A percentile compares a stretch with the other conserved stretches of the same genome.
phyloP scores from a whole-genome alignment of 1,140 invertebrate species.

The Procambarus clarkii region DNA sequence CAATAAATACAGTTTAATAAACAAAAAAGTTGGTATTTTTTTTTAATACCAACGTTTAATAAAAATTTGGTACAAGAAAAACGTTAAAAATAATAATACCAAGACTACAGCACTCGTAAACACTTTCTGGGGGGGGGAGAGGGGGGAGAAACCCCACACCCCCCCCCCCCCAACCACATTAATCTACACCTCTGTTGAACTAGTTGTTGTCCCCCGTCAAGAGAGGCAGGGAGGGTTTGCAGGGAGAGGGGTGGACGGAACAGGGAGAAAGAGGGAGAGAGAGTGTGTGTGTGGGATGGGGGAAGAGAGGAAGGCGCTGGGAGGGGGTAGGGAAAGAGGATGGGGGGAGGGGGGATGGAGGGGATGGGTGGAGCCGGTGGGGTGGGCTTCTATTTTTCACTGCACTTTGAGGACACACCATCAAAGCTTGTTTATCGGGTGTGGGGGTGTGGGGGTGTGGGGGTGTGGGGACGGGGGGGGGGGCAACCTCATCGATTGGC shows the following conservation, averaged over 20 bases:
- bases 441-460: conserved; percentile 2
- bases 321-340: neutral
- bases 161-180: neutral
- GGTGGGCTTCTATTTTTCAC: conserved; percentile 45
- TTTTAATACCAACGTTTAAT: too few relatives aligned
- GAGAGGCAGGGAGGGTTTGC: neutral
- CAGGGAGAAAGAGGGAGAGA: conserved; percentile 1
- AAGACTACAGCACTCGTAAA: conserved; percentile 19
- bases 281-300: too few relatives aligned
- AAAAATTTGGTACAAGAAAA: neutral
- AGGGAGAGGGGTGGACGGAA: neutral
- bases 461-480: neutral
- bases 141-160: too few relatives aligned
- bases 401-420: conserved; percentile 59
- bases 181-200: neutral
- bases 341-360: neutral
- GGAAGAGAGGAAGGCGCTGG: neutral
- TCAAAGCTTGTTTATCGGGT: conserved; percentile 61
- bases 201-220: neutral
- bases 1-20: too few relatives aligned
- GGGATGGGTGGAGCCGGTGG: neutral
- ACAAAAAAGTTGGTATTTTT: too few relatives aligned
- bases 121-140: too few relatives aligned
- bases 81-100: neutral
- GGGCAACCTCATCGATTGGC: too few relatives aligned